A percentile compares a stretch with the other conserved stretches of the same genome.
Evolutionary conservation across 30 jellyfish, hydroid and myxozoan genomes (phyloP).

Genomic region (Hydractinia echinata): DNA sequence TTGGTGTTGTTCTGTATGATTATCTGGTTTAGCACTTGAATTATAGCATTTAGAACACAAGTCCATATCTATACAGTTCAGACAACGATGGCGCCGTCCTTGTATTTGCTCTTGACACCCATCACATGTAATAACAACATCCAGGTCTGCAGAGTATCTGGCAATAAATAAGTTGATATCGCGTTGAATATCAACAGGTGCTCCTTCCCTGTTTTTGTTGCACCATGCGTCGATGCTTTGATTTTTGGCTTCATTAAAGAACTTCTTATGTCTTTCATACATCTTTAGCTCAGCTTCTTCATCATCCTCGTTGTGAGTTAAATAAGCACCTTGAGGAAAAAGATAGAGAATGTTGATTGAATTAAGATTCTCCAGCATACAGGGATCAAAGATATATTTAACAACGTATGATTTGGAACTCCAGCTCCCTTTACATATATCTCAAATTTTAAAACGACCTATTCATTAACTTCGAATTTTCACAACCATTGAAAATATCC

Average conservation of each 20-base stretch:
- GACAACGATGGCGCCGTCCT: conserved; percentile 57
- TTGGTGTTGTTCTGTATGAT: conserved; percentile 69
- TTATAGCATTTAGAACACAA: conserved; percentile 67
- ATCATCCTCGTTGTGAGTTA: conserved; percentile 22
- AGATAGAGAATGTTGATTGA: neutral
- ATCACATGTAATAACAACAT: conserved; percentile 80
- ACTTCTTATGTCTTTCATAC: conserved; percentile 69
- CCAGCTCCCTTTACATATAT: too few relatives aligned
- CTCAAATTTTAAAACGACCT: too few relatives aligned
- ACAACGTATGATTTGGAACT: too few relatives aligned
- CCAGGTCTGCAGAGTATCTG: conserved; percentile 68
- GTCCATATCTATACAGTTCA: conserved; percentile 77
- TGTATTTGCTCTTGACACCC: conserved; percentile 57
- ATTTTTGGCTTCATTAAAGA: conserved; percentile 53
- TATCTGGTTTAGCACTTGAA: conserved; percentile 50
- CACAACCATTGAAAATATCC: too few relatives aligned
- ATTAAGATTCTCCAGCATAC: too few relatives aligned
- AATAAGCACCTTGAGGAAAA: conserved; percentile 20
- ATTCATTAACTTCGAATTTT: too few relatives aligned
- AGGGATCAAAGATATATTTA: too few relatives aligned
- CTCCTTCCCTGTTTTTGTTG: conserved; percentile 41
- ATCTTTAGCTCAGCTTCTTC: conserved; percentile 66
- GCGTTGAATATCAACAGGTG: conserved; percentile 61
- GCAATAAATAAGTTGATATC: conserved; percentile 86
- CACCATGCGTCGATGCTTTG: conserved; percentile 67